Percentiles rank a stretch among this genome's conserved stretches.
These are phyloP conservation scores for Gastracanthus pulcherrimus DNA, from an alignment of 2,888 invertebrate species.

Conservation along the genomic window DNA sequence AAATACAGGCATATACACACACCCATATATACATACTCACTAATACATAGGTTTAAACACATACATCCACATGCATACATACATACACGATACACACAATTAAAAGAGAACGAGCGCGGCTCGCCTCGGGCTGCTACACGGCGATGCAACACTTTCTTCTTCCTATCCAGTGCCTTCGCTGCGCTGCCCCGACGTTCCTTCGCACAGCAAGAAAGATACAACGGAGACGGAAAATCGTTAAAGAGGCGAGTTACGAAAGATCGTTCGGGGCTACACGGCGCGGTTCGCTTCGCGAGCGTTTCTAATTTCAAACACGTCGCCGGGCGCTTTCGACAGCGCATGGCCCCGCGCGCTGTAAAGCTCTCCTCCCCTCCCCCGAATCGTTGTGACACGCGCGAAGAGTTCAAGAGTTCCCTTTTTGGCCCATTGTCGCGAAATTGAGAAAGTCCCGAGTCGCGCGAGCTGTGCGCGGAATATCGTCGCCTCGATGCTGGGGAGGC, in stretches of 20 bases:
- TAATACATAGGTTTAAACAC: too few relatives aligned
- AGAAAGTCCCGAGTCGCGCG: background rate
- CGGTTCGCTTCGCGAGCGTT: background rate
- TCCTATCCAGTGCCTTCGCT: too few relatives aligned
- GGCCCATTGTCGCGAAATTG: slow-evolving; percentile 21
- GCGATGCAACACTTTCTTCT: slow-evolving; percentile 41
- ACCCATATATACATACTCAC: too few relatives aligned
- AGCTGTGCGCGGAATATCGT: background rate
- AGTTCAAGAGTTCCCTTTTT: background rate
- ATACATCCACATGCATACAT: too few relatives aligned
- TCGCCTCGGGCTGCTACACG: background rate
- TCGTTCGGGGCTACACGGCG: background rate
- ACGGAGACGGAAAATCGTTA: background rate
- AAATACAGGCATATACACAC: too few relatives aligned
- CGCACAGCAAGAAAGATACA: background rate
- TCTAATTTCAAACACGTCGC: slow-evolving; percentile 46
- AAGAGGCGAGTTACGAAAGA: background rate
- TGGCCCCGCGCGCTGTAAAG: too few relatives aligned
- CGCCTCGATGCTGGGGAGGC: too few relatives aligned
- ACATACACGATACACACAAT: too few relatives aligned
- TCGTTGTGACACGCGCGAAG: slow-evolving; percentile 17
- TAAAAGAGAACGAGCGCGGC: too few relatives aligned
- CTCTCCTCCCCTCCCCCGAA: background rate
- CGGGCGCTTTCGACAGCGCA: slow-evolving; percentile 30
- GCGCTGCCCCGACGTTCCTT: background rate